phyloP scores from a whole-genome alignment of 1,140 invertebrate species.

The Penaeus indicus region DNA sequence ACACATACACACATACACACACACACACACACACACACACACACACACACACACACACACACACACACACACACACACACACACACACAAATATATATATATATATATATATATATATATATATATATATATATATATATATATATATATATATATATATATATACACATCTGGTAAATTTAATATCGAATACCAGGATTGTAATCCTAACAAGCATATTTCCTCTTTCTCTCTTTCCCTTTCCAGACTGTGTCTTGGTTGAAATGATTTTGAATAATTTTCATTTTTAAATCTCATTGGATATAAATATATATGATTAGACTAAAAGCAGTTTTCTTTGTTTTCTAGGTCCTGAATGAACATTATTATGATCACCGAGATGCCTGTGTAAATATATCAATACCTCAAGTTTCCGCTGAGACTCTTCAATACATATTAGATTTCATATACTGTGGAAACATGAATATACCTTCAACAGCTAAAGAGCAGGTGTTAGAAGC shows the following conservation, averaged over 20 bases:
- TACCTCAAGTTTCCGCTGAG: constrained; percentile 24
- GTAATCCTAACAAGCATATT: too few species aligned
- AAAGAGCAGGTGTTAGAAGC: constrained; percentile 37
- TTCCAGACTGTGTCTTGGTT: too few species aligned
- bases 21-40: too few species aligned
- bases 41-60: background rate
- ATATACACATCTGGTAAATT: background rate
- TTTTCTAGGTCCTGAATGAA: constrained; percentile 40
- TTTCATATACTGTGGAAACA: constrained; percentile 36
- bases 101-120: constrained; percentile 25
- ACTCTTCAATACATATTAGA: constrained; percentile 33
- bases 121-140: constrained; percentile 27
- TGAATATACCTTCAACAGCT: constrained; percentile 7
- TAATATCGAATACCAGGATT: too few species aligned
- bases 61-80: background rate
- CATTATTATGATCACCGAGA: constrained; percentile 40
- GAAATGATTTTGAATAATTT: background rate
- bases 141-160: constrained; percentile 29
- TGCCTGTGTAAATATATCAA: constrained; percentile 33
- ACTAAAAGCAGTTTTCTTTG: background rate
- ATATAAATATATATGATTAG: background rate
- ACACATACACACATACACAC: background rate
- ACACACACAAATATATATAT: background rate
- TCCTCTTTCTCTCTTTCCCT: too few species aligned
- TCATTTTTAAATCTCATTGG: background rate